Evolutionary conservation across 2,888 invertebrate genomes (phyloP), one percentile per base, ranked within the genome.

Genomic region (Leptinotarsa peninsularis): DNA sequence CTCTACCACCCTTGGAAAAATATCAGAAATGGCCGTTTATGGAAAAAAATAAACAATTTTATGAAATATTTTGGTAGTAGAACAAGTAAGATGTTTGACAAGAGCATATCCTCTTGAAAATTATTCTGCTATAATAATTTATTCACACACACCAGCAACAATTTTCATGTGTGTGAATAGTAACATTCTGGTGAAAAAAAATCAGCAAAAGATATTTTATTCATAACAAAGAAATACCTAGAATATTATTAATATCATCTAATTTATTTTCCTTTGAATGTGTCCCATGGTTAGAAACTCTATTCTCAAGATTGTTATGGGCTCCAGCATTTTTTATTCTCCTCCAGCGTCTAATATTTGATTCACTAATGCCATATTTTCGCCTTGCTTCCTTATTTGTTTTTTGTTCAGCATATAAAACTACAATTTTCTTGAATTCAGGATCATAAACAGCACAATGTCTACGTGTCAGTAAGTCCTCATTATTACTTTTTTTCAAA

Each of bases 341-440:
- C 52, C 84, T 79, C 87, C 87, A 88, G 71, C 87, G 81, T 70
- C 84, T 81, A 2, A 88, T 83, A 56, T 86, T 87, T 4, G 85
- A 84, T 67, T 85, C 86, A 66, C 84, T 82, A 10, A 87, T 82
- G 49, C 86, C 85, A 77, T 81, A 88, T 10, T 82, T 81, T 63
- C 82, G 81, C 66, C 82, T 83, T 0, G 87, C 87, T 23, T 84
- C 84, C 18, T 82, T 80, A 68, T 82, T 86, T 69, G 84, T 82
- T 72, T 83, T 83, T 77, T 83, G 80, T 75, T 87, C 86, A 13
- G 87, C 87, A 75, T 82, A 87, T 27, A 84, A 73, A 18, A 87
- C 83, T 14, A 87, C 87, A 4, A 82, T 77, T 72, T 82, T 84
- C 79, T 87, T 88, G 72, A 87, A 85, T 43, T 85, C 81, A 14